Evolutionary conservation across 2,797 vertebrate species (phyloP).

Genomic region (Apogon hyalosoma): DNA sequence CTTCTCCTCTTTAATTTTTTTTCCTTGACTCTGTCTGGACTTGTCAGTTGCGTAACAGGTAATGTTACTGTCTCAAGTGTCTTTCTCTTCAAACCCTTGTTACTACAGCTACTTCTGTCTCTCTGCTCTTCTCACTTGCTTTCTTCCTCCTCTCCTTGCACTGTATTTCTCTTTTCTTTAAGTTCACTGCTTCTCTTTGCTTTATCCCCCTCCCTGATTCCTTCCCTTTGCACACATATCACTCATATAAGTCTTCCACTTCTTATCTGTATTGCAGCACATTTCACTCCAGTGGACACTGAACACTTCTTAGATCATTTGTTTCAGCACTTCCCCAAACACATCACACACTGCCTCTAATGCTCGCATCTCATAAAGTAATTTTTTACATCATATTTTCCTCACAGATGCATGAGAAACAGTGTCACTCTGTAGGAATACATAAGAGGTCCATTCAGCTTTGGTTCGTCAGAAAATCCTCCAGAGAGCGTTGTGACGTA

Average conservation of each 20-base stretch:
- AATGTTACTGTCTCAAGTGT: constrained; percentile 78
- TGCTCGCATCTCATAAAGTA: constrained; percentile 5
- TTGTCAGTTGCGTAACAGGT: constrained; percentile 88
- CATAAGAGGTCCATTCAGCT: background rate
- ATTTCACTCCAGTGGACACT: constrained; percentile 37
- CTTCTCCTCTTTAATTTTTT: constrained; percentile 63
- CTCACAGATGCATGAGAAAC: constrained; percentile 28
- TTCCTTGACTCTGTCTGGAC: constrained; percentile 84
- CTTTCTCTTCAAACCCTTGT: constrained; percentile 48
- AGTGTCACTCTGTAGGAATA: background rate
- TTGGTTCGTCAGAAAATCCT: background rate
- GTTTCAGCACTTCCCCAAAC: constrained; percentile 16
- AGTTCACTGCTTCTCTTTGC: constrained; percentile 21
- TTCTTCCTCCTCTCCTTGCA: background rate
- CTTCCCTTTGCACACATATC: constrained; percentile 24
- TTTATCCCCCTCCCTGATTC: background rate
- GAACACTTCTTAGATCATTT: constrained; percentile 7
- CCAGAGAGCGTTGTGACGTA: background rate
- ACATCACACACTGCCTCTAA: constrained; percentile 6
- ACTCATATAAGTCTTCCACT: constrained; percentile 36
- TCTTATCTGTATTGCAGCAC: constrained; percentile 52
- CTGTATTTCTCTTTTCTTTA: constrained; percentile 30
- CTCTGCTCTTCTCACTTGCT: constrained; percentile 7
- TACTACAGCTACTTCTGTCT: constrained; percentile 44
- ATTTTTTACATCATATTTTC: background rate